phyloP scores from a whole-genome alignment of 2,797 vertebrate species.

The Gymnopithys bicolor region DNA sequence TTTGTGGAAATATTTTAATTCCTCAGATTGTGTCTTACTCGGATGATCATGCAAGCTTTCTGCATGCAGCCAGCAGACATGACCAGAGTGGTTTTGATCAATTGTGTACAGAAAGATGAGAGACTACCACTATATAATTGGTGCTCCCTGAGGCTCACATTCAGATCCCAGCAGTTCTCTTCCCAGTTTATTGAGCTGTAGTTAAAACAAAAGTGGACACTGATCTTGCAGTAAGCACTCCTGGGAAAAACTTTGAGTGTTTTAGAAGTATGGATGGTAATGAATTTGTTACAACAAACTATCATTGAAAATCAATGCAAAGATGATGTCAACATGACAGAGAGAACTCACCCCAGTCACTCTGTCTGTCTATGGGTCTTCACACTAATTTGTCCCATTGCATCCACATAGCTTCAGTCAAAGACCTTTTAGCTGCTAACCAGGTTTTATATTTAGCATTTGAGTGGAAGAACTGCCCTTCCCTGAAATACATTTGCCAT shows the following conservation, averaged over 20 bases:
- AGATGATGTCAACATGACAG: not conserved
- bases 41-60: not conserved
- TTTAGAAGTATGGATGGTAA: not conserved
- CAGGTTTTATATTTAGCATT: not conserved
- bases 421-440: not conserved
- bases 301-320: not conserved
- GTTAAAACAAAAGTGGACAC: not conserved
- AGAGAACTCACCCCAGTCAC: not conserved
- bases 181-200: not conserved
- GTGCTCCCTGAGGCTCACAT: not conserved
- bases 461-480: not conserved
- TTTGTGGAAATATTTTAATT: not conserved
- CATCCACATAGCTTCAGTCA: not conserved
- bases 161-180: not conserved
- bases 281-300: not conserved
- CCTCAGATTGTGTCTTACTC: not conserved
- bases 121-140: rapidly evolving
- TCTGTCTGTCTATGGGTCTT: not conserved
- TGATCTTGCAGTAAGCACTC: not conserved
- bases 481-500: slow-evolving; percentile 8
- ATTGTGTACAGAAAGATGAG: not conserved
- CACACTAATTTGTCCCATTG: not conserved
- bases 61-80: not conserved
- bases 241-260: not conserved
- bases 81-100: not conserved